phyloP scores from a whole-genome alignment of 2,888 invertebrate genomes.

The Cephus rjabovi region DNA sequence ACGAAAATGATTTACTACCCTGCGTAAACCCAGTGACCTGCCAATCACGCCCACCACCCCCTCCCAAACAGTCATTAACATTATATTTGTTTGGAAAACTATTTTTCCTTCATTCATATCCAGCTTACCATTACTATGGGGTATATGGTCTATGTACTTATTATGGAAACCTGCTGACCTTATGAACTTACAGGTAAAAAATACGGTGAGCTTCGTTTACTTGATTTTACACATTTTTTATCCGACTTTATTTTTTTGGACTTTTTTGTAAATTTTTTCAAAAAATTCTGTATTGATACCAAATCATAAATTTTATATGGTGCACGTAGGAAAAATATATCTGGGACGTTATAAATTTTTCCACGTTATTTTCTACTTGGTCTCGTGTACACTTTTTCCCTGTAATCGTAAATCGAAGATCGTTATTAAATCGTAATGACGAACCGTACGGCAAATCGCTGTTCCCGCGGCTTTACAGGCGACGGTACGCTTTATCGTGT shows the following conservation, averaged over 20 bases:
- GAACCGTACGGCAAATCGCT: neutral
- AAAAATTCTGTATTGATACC: too few species aligned
- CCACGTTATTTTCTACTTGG: too few species aligned
- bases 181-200: neutral
- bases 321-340: too few species aligned
- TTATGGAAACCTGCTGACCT: neutral
- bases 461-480: neutral
- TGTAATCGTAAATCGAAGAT: neutral
- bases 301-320: too few species aligned
- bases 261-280: too few species aligned
- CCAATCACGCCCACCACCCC: constrained; percentile 46
- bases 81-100: constrained; percentile 31
- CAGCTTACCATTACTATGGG: neutral
- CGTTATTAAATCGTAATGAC: neutral
- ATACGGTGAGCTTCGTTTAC: neutral
- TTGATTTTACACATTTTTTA: too few species aligned
- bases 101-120: constrained; percentile 5
- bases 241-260: too few species aligned
- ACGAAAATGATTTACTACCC: constrained; percentile 48
- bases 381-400: too few species aligned
- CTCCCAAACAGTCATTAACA: constrained; percentile 28
- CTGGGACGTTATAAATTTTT: too few species aligned
- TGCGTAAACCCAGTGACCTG: constrained; percentile 52
- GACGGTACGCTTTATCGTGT: neutral
- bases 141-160: neutral